Percentiles rank a stretch among this genome's conserved stretches.
Conservation (phyloP, 2,797 vertebrate species). For the Sebastolobus altivelis region DNA sequence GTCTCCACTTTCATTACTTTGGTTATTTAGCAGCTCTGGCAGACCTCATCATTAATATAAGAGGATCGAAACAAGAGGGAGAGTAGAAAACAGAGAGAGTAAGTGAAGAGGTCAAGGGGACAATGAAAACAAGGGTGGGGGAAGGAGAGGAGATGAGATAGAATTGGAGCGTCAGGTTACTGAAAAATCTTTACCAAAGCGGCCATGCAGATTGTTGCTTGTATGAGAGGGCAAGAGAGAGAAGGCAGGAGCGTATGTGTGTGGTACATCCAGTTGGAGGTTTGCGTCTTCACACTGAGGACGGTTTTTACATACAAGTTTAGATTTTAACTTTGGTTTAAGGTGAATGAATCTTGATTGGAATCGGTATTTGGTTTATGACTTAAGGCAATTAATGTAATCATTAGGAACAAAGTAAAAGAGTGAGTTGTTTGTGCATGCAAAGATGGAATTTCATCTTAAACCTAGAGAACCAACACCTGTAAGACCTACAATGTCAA, state of each 20-base stretch:
- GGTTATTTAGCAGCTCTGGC: background rate
- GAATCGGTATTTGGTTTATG: too few species aligned
- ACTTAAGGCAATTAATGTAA: background rate
- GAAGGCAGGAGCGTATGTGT: too few species aligned
- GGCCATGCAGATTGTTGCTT: slow-evolving; percentile 17
- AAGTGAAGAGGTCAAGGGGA: slow-evolving; percentile 8
- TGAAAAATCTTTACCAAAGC: slow-evolving; percentile 33
- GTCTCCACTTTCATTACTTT: background rate
- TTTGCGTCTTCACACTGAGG: background rate
- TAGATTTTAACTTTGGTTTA: background rate
- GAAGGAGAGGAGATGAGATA: slow-evolving; percentile 20
- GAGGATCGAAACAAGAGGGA: background rate
- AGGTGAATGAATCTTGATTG: background rate
- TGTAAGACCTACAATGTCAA: background rate
- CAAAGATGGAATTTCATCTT: background rate
- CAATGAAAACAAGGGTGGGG: background rate
- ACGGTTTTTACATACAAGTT: background rate
- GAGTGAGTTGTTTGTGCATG: background rate
- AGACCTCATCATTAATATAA: slow-evolving; percentile 16
- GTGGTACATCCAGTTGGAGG: background rate
- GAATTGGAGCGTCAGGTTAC: slow-evolving; percentile 26
- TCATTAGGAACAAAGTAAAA: background rate
- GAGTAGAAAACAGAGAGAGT: background rate
- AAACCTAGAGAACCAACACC: background rate
- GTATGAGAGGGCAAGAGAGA: background rate